These are phyloP conservation scores for Parnassius apollo DNA, from an alignment of 2,888 invertebrate species.

Conservation along the genomic window DNA sequence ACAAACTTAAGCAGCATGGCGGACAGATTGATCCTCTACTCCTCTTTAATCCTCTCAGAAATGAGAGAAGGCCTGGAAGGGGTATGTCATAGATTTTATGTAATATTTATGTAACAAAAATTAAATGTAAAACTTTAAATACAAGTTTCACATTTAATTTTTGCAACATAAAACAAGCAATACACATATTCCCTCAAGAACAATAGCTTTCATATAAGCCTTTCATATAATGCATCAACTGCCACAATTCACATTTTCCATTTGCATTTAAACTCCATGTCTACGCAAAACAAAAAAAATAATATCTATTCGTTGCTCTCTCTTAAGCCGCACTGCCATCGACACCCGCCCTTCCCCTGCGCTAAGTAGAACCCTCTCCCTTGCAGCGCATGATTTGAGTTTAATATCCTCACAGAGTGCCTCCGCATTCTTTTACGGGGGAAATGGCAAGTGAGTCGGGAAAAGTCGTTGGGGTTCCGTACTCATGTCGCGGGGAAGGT, in stretches of 20 bases:
- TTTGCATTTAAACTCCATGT: constrained; percentile 31
- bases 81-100: no score
- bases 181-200: background rate
- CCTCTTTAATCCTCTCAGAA: no score
- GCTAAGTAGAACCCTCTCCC: constrained; percentile 40
- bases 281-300: constrained; percentile 16
- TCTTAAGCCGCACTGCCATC: constrained; percentile 34
- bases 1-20: no score
- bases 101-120: no score
- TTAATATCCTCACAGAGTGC: constrained; percentile 73
- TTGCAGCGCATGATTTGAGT: constrained; percentile 67
- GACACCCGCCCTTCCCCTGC: constrained; percentile 31
- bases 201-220: constrained; percentile 13
- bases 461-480: constrained; percentile 29
- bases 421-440: constrained; percentile 62
- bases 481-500: constrained; percentile 31
- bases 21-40: no score
- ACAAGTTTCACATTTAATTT: no score
- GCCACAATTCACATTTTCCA: constrained; percentile 36
- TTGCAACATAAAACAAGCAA: no score
- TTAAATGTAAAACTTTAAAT: no score
- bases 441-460: constrained; percentile 50
- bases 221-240: constrained; percentile 10
- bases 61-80: no score
- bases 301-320: constrained; percentile 27